phyloP scores from a whole-genome alignment of 92 coral and sea anemone genomes.

The Siderastrea radians region DNA sequence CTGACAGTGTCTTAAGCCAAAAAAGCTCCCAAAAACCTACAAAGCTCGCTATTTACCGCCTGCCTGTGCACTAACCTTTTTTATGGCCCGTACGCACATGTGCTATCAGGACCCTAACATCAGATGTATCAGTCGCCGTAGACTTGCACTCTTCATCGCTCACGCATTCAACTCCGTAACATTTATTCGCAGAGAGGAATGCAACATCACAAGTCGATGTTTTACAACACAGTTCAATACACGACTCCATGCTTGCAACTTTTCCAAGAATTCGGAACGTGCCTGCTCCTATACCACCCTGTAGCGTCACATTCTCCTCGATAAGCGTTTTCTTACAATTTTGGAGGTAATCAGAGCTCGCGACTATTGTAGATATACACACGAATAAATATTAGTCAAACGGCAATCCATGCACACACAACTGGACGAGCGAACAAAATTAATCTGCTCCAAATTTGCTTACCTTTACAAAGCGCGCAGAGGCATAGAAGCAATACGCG shows the following conservation, averaged over 20 bases:
- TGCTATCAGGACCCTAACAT: constrained; percentile 95
- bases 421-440: not conserved
- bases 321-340: constrained; percentile 93
- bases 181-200: constrained; percentile 93
- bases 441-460: not conserved
- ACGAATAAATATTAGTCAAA: constrained; percentile 34
- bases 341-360: constrained; percentile 64
- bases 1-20: constrained; percentile 48
- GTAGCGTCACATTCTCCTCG: constrained; percentile 96
- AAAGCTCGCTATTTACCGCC: not conserved
- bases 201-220: constrained; percentile 97
- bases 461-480: constrained; percentile 43
- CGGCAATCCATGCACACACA: constrained; percentile 26
- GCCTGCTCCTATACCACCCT: constrained; percentile 99
- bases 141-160: constrained; percentile 99
- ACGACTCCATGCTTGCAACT: constrained; percentile 97
- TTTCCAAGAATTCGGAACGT: constrained; percentile 96
- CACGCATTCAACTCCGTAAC: constrained; percentile 99
- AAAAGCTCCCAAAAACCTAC: not conserved
- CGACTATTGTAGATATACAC: constrained; percentile 36
- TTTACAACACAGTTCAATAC: constrained; percentile 98
- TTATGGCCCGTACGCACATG: constrained; percentile 95
- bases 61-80: constrained; percentile 81
- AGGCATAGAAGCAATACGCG: constrained; percentile 23
- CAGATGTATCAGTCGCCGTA: constrained; percentile 98